A percentile compares a stretch with the other conserved stretches of the same genome.
Evolutionary conservation across 2,797 vertebrate species (phyloP).

Genomic region (Sebastes iracundus): DNA sequence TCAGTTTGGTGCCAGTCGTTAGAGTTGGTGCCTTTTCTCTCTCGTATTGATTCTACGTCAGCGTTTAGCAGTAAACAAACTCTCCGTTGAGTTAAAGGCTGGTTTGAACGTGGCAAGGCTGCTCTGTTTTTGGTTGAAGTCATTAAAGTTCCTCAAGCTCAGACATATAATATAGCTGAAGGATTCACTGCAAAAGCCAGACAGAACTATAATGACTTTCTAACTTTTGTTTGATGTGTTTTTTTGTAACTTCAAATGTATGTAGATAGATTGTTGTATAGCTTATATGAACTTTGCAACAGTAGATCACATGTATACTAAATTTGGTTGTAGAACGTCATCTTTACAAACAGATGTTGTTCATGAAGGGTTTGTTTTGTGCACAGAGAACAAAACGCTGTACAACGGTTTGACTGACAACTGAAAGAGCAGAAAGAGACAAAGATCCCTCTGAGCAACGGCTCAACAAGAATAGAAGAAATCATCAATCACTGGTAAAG

Average conservation of each 20-base stretch:
- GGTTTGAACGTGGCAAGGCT: not conserved
- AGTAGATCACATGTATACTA: not conserved
- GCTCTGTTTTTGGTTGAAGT: not conserved
- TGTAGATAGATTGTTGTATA: not conserved
- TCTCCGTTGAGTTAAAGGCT: not conserved
- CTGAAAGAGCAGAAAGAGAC: too few species aligned
- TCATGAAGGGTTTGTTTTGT: too few species aligned
- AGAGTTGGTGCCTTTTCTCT: constrained; percentile 8
- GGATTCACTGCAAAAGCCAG: not conserved
- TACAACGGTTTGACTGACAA: too few species aligned
- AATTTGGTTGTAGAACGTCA: too few species aligned
- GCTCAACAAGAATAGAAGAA: too few species aligned
- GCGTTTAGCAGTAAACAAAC: constrained; percentile 20
- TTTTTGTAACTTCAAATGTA: not conserved
- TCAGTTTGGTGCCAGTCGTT: not conserved
- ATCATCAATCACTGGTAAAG: too few species aligned
- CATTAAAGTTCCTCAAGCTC: not conserved
- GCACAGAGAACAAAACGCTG: too few species aligned
- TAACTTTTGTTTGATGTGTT: not conserved
- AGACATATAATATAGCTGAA: not conserved
- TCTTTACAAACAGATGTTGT: too few species aligned
- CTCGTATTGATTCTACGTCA: constrained; percentile 19
- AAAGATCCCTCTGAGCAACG: too few species aligned
- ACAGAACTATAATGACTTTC: not conserved
- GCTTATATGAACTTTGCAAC: not conserved